Conservation (phyloP, 2,113 vertebrate species). For the Phaetusa simplex region DNA sequence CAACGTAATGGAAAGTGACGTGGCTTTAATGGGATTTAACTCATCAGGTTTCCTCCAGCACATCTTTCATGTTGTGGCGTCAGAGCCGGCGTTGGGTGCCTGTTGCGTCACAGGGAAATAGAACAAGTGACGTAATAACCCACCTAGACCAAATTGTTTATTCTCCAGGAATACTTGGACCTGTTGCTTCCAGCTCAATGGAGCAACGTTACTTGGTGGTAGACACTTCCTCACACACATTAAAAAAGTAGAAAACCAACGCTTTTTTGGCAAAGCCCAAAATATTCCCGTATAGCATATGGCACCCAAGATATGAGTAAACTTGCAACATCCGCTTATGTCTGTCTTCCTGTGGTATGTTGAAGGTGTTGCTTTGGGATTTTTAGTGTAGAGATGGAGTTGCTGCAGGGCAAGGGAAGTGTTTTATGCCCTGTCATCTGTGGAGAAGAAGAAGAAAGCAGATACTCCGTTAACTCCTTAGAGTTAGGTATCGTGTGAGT, state of each 20-base stretch:
- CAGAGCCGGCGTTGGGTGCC: neutral
- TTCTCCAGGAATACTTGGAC: neutral
- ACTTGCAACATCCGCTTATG: neutral
- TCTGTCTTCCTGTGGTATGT: neutral
- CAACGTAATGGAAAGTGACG: fast-evolving
- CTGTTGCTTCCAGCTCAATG: neutral
- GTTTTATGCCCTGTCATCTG: neutral
- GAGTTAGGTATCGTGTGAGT: neutral
- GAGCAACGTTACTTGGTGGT: neutral
- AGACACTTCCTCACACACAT: neutral
- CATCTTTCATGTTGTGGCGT: neutral
- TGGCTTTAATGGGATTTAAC: neutral
- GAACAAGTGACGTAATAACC: too few relatives aligned
- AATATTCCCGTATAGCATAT: neutral
- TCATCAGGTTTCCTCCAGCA: neutral
- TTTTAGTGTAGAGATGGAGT: neutral
- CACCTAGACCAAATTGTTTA: neutral
- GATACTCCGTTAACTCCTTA: neutral
- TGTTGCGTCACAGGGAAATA: neutral
- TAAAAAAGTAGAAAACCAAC: neutral
- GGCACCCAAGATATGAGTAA: neutral
- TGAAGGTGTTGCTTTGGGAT: neutral
- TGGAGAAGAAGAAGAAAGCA: neutral
- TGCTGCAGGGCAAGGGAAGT: neutral
- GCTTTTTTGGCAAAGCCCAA: neutral